A percentile compares a stretch with the other conserved stretches of the same genome.
phyloP scores from a whole-genome alignment of 2,797 vertebrate species.

The Otus scops region DNA sequence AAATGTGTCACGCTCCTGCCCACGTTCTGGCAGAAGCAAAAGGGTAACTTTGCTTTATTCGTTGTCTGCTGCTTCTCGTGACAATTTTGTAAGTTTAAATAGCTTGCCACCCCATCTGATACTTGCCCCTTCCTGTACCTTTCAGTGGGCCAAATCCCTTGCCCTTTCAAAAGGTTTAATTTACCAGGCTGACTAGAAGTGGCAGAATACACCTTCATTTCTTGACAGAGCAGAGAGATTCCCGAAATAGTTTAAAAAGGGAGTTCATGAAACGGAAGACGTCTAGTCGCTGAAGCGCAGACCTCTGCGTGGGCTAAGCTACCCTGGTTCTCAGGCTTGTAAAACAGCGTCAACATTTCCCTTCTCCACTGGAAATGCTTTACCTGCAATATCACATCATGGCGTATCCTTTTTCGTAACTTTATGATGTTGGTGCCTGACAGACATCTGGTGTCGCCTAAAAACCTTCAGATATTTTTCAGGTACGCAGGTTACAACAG shows the following conservation, averaged over 20 bases:
- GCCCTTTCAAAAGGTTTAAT: background rate
- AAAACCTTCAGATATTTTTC: background rate
- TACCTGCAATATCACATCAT: background rate
- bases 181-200: background rate
- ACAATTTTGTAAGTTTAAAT: background rate
- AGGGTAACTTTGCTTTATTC: background rate
- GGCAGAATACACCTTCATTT: background rate
- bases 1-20: constrained; percentile 7
- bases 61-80: background rate
- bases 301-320: background rate
- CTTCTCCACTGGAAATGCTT: constrained; percentile 1
- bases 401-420: background rate
- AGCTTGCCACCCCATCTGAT: background rate
- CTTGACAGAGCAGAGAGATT: background rate
- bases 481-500: background rate
- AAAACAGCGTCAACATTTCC: background rate
- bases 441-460: background rate
- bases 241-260: background rate
- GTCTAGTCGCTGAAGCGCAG: background rate
- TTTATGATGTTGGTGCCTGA: accelerated
- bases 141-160: background rate
- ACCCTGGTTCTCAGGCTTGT: background rate
- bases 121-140: background rate
- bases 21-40: constrained; percentile 8
- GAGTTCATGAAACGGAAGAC: background rate